phyloP scores from a whole-genome alignment of 2,888 invertebrate genomes.

The Tetheella fluctuosa region DNA sequence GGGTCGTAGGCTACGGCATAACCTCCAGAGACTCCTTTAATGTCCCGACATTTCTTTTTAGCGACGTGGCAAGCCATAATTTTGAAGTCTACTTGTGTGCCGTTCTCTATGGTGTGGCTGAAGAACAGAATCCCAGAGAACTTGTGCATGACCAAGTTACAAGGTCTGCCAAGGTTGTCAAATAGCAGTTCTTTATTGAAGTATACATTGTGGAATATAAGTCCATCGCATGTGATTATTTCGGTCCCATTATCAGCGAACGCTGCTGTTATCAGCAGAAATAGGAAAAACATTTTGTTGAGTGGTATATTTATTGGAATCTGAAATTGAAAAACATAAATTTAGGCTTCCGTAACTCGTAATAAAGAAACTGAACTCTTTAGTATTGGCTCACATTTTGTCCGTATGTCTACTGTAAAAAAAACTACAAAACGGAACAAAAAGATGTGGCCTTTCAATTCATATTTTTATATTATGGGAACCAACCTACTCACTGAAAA shows the following conservation, averaged over 20 bases:
- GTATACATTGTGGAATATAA: constrained; percentile 64
- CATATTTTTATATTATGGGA: too few relatives aligned
- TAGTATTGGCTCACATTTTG: too few relatives aligned
- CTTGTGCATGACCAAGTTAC: constrained; percentile 67
- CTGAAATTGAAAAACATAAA: background rate
- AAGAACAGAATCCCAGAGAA: constrained; percentile 67
- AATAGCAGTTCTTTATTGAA: constrained; percentile 58
- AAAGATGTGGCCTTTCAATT: too few relatives aligned
- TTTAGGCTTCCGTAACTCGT: background rate
- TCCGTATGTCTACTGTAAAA: too few relatives aligned
- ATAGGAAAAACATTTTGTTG: constrained; percentile 3
- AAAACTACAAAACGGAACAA: too few relatives aligned
- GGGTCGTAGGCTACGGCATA: constrained; percentile 70
- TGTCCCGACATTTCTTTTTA: constrained; percentile 46
- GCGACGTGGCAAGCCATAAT: constrained; percentile 61
- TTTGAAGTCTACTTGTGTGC: constrained; percentile 57
- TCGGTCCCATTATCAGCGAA: constrained; percentile 18
- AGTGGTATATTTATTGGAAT: background rate
- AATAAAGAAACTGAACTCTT: too few relatives aligned
- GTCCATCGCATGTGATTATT: constrained; percentile 57
- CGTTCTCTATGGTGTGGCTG: constrained; percentile 64
- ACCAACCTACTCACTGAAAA: too few relatives aligned
- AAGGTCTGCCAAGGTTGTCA: constrained; percentile 55
- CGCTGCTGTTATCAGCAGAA: background rate
- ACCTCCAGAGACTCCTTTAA: constrained; percentile 62